Conservation (phyloP, 2,888 invertebrate species). For the Pristionchus maxplancki region DNA sequence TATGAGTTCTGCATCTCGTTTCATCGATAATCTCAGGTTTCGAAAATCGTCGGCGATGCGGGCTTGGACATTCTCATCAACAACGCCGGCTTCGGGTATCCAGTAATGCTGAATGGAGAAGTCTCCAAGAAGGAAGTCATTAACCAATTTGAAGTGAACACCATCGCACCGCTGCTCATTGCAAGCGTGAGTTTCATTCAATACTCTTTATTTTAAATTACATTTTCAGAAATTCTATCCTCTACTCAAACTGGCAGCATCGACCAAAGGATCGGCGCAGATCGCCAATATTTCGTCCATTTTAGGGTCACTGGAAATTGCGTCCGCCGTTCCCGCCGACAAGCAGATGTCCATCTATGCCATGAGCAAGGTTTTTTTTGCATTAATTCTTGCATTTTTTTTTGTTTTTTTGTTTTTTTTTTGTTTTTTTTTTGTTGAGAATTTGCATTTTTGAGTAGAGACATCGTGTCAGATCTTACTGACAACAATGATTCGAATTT, state of each 20-base stretch:
- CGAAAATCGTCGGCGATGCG: background rate
- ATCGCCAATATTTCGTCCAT: conserved; percentile 2
- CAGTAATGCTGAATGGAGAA: background rate
- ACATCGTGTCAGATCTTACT: no score
- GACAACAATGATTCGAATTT: no score
- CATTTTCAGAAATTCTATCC: background rate
- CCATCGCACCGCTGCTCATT: conserved; percentile 7
- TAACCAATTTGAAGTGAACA: conserved; percentile 11
- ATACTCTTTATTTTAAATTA: background rate
- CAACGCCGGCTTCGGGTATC: conserved; percentile 15
- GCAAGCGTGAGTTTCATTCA: background rate
- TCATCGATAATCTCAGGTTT: background rate
- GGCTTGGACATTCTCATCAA: conserved; percentile 46
- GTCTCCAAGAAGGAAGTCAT: background rate
- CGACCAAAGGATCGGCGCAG: background rate
- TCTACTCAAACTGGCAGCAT: background rate
- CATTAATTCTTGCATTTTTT: no score
- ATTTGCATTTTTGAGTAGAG: no score
- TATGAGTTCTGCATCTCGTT: conserved; percentile 11
- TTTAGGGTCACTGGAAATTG: background rate
- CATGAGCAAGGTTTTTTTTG: conserved; percentile 49
- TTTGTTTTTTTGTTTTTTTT: no score
- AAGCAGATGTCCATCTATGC: background rate
- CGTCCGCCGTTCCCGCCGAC: background rate
- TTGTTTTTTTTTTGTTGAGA: background rate